These are phyloP conservation scores for Geotrypetes seraphini DNA, from an alignment of 2,797 vertebrate species.

Conservation along the genomic window DNA sequence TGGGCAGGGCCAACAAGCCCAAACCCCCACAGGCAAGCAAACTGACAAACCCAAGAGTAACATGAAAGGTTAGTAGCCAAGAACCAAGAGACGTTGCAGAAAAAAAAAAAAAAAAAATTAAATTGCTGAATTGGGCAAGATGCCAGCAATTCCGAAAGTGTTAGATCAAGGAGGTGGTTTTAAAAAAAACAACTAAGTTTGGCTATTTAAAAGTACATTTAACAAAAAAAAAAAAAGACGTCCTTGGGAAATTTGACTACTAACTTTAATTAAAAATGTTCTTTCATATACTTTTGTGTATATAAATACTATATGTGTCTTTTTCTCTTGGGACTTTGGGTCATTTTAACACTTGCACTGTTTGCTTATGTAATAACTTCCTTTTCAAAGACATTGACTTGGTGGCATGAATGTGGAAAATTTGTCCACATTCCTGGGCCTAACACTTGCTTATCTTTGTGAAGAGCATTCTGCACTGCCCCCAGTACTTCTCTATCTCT, in stretches of 20 bases:
- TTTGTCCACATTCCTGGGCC: slow-evolving; percentile 74
- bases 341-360: slow-evolving; percentile 74
- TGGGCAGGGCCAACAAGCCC: slow-evolving; percentile 97
- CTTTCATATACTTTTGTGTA: slow-evolving; percentile 57
- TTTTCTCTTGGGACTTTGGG: slow-evolving; percentile 76
- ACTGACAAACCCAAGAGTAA: slow-evolving; percentile 99
- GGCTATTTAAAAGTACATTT: slow-evolving; percentile 67
- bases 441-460: too few relatives aligned
- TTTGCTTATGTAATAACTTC: slow-evolving; percentile 69
- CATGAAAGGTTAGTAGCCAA: slow-evolving; percentile 99
- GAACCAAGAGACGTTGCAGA: slow-evolving; percentile 95
- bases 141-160: slow-evolving; percentile 52
- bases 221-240: slow-evolving; percentile 79
- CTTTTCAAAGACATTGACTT: slow-evolving; percentile 59
- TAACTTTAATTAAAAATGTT: slow-evolving; percentile 94
- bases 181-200: slow-evolving; percentile 46
- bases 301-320: slow-evolving; percentile 61
- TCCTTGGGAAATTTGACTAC: slow-evolving; percentile 99
- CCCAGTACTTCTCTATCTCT: too few relatives aligned
- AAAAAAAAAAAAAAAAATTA: slow-evolving; percentile 54
- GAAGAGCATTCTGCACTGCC: too few relatives aligned
- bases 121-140: slow-evolving; percentile 57
- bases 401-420: slow-evolving; percentile 62
- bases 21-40: slow-evolving; percentile 99
- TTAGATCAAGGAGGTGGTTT: slow-evolving; percentile 76